Evolutionary conservation across 2,113 vertebrate genomes (phyloP).

Genomic region (Orycteropus afer): DNA sequence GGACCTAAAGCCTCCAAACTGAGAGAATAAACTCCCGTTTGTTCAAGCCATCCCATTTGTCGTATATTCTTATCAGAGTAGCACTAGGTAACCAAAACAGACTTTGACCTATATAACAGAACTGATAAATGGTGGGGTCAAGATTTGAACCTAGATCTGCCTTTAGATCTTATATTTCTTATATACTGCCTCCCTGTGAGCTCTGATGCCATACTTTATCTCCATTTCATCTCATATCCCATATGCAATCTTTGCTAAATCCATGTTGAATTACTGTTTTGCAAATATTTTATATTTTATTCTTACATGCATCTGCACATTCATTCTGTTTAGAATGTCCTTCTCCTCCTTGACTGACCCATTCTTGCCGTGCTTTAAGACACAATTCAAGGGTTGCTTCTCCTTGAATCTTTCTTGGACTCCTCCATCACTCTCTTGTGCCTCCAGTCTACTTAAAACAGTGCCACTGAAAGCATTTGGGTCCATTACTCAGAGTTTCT

Average conservation of each 20-base stretch:
- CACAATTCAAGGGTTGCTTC: neutral
- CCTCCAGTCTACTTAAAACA: neutral
- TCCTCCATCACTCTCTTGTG: neutral
- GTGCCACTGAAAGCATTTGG: neutral
- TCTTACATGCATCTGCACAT: neutral
- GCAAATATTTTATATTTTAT: neutral
- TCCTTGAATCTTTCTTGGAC: neutral
- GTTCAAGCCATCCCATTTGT: too few species aligned
- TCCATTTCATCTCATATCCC: neutral
- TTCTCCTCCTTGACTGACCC: neutral
- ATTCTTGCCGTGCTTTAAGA: neutral
- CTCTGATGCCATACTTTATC: neutral
- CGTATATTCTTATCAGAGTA: too few species aligned
- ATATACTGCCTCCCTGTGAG: neutral
- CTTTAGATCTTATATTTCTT: neutral
- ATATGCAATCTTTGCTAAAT: neutral
- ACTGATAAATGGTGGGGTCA: neutral
- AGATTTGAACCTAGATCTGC: neutral
- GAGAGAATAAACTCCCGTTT: too few species aligned
- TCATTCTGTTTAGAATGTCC: neutral
- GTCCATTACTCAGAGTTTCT: neutral
- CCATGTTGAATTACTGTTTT: neutral
- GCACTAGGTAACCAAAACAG: too few species aligned
- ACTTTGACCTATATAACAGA: neutral
- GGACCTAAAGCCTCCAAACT: too few species aligned